Evolutionary conservation across 2,113 vertebrate species (phyloP).

Genomic region (Progne subis): DNA sequence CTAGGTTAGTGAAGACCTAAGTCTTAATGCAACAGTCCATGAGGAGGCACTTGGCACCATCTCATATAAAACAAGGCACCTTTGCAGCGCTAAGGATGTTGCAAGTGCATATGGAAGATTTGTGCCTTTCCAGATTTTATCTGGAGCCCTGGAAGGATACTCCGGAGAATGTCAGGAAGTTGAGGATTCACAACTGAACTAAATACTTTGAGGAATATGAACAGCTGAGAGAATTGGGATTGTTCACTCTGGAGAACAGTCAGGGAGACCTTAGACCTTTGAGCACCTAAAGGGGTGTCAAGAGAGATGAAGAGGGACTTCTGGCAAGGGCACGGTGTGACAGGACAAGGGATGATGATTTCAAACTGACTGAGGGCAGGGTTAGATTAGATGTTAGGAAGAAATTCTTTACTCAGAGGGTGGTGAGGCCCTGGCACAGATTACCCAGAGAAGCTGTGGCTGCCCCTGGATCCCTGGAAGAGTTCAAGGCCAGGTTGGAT

Average conservation of each 20-base stretch:
- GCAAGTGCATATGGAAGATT: neutral
- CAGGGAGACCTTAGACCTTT: neutral
- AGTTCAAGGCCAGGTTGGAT: fast-evolving
- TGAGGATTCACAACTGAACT: neutral
- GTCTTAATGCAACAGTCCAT: neutral
- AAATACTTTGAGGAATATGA: neutral
- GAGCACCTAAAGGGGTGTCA: neutral
- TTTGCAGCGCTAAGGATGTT: neutral
- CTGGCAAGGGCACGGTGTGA: neutral
- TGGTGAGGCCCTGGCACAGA: neutral
- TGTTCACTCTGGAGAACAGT: neutral
- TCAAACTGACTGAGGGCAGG: neutral
- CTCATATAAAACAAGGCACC: neutral
- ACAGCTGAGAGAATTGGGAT: neutral
- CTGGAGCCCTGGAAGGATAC: neutral
- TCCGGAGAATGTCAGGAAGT: neutral
- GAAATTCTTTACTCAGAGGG: neutral
- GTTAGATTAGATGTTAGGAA: neutral
- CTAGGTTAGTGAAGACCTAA: neutral
- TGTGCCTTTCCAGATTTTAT: neutral
- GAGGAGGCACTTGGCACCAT: neutral
- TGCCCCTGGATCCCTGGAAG: neutral
- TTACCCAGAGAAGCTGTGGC: neutral
- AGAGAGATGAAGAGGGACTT: neutral
- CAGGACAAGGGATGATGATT: neutral